Conservation (phyloP, 37 sponge, comb jelly and placozoan genomes). For the Eunapius fragilis region DNA sequence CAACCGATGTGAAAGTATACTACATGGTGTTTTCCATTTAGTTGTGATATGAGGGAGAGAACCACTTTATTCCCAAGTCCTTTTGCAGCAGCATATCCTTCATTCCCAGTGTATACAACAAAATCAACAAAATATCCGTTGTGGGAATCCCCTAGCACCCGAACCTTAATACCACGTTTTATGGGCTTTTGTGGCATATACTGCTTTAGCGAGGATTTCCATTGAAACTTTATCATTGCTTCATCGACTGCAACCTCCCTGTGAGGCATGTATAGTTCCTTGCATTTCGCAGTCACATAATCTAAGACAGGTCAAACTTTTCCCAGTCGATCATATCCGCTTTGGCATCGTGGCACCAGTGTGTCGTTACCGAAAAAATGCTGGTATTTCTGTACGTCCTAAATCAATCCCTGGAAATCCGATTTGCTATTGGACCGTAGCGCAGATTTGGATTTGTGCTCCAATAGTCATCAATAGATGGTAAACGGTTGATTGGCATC, state of each 20-base stretch:
- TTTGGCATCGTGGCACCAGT: neutral
- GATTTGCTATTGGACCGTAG: slow-evolving; percentile 18
- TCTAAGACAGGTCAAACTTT: slow-evolving; percentile 23
- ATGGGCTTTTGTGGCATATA: slow-evolving; percentile 43
- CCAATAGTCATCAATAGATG: slow-evolving; percentile 29
- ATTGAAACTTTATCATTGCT: slow-evolving; percentile 49
- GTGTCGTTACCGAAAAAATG: slow-evolving; percentile 26
- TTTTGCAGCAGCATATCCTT: neutral
- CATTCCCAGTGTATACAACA: slow-evolving; percentile 26
- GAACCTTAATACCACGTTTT: slow-evolving; percentile 51
- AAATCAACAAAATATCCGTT: slow-evolving; percentile 28
- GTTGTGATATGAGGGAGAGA: neutral
- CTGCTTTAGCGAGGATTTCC: slow-evolving; percentile 44
- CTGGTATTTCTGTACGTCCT: slow-evolving; percentile 13
- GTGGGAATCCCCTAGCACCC: slow-evolving; percentile 42
- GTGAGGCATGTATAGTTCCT: slow-evolving; percentile 17
- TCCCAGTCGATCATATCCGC: slow-evolving; percentile 17
- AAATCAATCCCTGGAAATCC: slow-evolving; percentile 19
- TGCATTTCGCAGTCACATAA: neutral
- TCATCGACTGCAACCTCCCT: slow-evolving; percentile 29
- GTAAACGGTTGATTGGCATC: slow-evolving; percentile 4
- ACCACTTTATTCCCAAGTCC: slow-evolving; percentile 35
- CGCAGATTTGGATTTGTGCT: neutral
- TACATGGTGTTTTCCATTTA: slow-evolving; percentile 12
- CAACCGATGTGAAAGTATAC: no score